Conservation (phyloP, 2,113 vertebrate genomes). For the Hassar affinis region DNA sequence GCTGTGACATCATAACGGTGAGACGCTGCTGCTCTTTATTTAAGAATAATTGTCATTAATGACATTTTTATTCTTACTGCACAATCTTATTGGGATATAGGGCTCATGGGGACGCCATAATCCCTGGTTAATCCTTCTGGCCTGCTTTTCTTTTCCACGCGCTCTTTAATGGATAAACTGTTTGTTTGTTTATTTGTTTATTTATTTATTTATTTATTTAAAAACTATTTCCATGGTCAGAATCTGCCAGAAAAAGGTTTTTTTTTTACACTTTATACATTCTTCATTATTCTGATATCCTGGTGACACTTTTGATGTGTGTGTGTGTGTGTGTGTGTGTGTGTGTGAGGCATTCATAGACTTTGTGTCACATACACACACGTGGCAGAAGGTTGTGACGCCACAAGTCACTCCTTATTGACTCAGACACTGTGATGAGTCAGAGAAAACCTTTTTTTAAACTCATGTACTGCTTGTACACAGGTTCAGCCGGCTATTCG, state of each 20-base stretch:
- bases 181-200: neutral
- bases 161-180: neutral
- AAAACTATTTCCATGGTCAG: too few relatives aligned
- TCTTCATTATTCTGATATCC: neutral
- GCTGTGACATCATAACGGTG: conserved; percentile 9
- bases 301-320: neutral
- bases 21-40: neutral
- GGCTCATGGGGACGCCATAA: neutral
- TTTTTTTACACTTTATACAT: neutral
- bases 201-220: neutral
- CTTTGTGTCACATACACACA: neutral
- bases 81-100: too few relatives aligned
- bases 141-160: neutral
- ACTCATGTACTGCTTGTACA: too few relatives aligned
- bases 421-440: too few relatives aligned
- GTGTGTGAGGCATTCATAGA: too few relatives aligned
- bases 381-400: neutral
- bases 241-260: accelerated
- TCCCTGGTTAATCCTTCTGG: neutral
- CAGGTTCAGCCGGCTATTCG: neutral
- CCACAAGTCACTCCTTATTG: neutral
- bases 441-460: too few relatives aligned
- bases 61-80: neutral
- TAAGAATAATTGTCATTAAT: neutral
- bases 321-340: neutral